Evolutionary conservation across 2,797 vertebrate genomes (phyloP).

Genomic region (Mormyrops boulengeri): DNA sequence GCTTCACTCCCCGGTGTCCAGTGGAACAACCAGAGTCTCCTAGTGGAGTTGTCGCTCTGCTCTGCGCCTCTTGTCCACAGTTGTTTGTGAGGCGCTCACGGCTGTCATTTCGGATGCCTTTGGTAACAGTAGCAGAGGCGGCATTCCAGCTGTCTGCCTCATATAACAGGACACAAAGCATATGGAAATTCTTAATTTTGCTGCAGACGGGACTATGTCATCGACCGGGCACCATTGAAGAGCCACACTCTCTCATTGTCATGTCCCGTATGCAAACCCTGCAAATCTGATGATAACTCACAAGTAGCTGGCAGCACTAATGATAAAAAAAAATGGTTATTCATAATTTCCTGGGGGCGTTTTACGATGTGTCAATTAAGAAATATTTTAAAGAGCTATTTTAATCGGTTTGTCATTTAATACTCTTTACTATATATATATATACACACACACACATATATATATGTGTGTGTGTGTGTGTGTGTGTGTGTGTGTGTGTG

Average conservation of each 20-base stretch:
- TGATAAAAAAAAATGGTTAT: background rate
- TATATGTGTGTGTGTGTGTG: background rate
- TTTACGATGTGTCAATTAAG: background rate
- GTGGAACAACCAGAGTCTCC: constrained; percentile 35
- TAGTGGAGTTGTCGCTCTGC: constrained; percentile 33
- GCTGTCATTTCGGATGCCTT: constrained; percentile 48
- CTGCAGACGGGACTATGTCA: constrained; percentile 41
- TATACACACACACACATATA: background rate
- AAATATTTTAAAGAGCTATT: constrained; percentile 2
- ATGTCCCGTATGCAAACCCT: background rate
- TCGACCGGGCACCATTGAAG: constrained; percentile 26
- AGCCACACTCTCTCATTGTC: background rate
- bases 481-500: too few species aligned
- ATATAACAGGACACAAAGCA: constrained; percentile 52
- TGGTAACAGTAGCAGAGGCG: constrained; percentile 44
- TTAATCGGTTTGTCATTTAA: background rate
- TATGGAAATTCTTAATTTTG: constrained; percentile 39
- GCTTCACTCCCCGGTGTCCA: constrained; percentile 28
- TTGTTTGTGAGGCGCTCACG: constrained; percentile 41
- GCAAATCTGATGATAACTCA: background rate
- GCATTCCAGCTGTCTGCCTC: constrained; percentile 36
- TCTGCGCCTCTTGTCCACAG: constrained; percentile 39
- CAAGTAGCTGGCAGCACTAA: background rate
- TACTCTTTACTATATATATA: background rate
- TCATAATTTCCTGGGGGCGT: background rate